Evolutionary conservation across 1,140 invertebrate species (phyloP).

Genomic region (Zaprionus vittiger): DNA sequence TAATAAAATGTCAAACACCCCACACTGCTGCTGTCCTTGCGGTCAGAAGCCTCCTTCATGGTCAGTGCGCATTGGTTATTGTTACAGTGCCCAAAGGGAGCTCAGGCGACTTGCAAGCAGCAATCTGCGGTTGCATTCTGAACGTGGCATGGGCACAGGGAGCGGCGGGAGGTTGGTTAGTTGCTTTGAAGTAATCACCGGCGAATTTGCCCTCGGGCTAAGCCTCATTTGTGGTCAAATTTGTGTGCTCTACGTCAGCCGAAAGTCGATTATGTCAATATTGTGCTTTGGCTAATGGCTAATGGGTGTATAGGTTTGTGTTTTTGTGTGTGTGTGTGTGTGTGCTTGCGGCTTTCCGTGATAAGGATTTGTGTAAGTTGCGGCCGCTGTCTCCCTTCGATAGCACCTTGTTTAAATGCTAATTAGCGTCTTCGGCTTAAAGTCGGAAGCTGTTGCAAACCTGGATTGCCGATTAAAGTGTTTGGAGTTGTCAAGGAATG

Average conservation of each 20-base stretch:
- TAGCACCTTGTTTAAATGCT: slow-evolving; percentile 58
- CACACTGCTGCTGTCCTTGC: slow-evolving; percentile 19
- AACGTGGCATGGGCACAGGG: not conserved
- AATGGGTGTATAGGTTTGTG: slow-evolving; percentile 4
- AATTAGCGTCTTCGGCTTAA: slow-evolving; percentile 66
- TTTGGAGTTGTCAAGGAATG: too few relatives aligned
- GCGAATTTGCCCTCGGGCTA: slow-evolving; percentile 66
- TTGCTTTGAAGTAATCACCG: slow-evolving; percentile 71
- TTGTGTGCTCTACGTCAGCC: slow-evolving; percentile 74
- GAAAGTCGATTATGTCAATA: slow-evolving; percentile 82
- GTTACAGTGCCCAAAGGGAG: slow-evolving; percentile 52
- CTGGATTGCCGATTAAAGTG: not conserved
- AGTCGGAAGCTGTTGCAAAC: slow-evolving; percentile 13
- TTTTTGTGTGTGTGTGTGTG: slow-evolving; percentile 15
- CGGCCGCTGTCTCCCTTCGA: slow-evolving; percentile 27
- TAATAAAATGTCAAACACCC: not conserved
- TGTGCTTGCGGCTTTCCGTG: slow-evolving; percentile 17
- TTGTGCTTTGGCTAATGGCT: slow-evolving; percentile 70
- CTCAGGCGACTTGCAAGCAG: slow-evolving; percentile 18
- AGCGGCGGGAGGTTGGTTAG: slow-evolving; percentile 22
- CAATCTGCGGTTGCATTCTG: slow-evolving; percentile 46
- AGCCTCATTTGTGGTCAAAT: slow-evolving; percentile 80
- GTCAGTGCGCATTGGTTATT: slow-evolving; percentile 61
- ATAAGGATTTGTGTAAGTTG: slow-evolving; percentile 64
- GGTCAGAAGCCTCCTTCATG: slow-evolving; percentile 31